Evolutionary conservation across 2,797 vertebrate species (phyloP).

Genomic region (Geotria australis): DNA sequence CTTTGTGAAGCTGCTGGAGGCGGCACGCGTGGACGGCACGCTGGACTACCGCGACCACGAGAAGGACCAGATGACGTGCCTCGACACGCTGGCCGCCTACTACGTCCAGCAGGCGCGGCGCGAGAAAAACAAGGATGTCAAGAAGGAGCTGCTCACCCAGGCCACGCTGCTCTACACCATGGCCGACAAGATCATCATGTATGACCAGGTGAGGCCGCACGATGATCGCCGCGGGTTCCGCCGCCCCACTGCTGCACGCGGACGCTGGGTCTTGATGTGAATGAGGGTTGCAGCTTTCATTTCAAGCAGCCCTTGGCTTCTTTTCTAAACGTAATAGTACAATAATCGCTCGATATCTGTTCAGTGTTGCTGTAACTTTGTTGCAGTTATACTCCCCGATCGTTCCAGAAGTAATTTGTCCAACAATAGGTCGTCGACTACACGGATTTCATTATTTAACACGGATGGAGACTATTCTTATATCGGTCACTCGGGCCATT

Average conservation of each 20-base stretch:
- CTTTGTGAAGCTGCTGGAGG: constrained; percentile 88
- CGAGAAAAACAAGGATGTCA: constrained; percentile 96
- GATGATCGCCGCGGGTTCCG: too few species aligned
- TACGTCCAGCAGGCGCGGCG: constrained; percentile 94
- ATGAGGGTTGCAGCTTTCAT: too few species aligned
- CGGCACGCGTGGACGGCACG: constrained; percentile 90
- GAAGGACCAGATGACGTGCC: constrained; percentile 96
- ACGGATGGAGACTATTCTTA: too few species aligned
- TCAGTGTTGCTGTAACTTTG: too few species aligned
- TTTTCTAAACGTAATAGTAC: too few species aligned
- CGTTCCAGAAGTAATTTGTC: too few species aligned
- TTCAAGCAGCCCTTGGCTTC: too few species aligned
- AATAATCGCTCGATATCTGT: too few species aligned
- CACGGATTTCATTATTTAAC: too few species aligned
- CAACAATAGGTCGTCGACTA: too few species aligned
- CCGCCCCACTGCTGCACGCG: background rate
- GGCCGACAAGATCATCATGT: constrained; percentile 99
- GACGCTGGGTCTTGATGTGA: background rate
- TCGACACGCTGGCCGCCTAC: constrained; percentile 84
- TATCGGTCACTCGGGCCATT: too few species aligned
- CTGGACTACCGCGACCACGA: constrained; percentile 94
- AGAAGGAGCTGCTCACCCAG: constrained; percentile 95
- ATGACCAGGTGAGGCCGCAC: constrained; percentile 54
- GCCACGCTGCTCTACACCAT: constrained; percentile 88
- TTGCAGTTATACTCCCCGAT: too few species aligned